Conservation (phyloP, 2,113 vertebrate species). For the Eurypyga helias region DNA sequence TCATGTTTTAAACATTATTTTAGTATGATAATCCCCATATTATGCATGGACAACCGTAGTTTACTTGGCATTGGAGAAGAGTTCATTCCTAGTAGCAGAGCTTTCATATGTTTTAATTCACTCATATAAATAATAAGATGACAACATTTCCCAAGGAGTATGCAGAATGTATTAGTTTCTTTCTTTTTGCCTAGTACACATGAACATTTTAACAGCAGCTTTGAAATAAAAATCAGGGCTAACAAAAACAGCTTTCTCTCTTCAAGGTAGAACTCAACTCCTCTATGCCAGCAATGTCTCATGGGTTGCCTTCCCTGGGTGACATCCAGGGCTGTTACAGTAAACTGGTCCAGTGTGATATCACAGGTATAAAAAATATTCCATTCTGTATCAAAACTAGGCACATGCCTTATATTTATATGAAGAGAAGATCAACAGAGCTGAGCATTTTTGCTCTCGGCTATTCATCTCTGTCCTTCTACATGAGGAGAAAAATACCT, state of each 20-base stretch:
- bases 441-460: conserved; percentile 63
- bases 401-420: conserved; percentile 82
- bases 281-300: conserved; percentile 49
- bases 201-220: conserved; percentile 26
- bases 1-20: conserved; percentile 14
- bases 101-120: conserved; percentile 13
- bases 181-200: not conserved
- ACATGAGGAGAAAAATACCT: conserved; percentile 59
- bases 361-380: conserved; percentile 85
- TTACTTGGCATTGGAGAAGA: conserved; percentile 65
- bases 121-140: not conserved
- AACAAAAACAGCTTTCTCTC: conserved; percentile 2
- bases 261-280: conserved; percentile 69
- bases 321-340: conserved; percentile 76
- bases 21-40: conserved; percentile 9
- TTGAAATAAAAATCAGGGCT: conserved; percentile 51
- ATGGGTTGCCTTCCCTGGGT: conserved; percentile 53
- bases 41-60: conserved; percentile 21
- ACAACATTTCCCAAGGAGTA: conserved; percentile 37
- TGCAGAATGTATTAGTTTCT: not conserved
- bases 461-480: conserved; percentile 66
- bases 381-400: conserved; percentile 87
- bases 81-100: not conserved
- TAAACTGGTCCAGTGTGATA: conserved; percentile 83
- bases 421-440: conserved; percentile 76